Evolutionary conservation across 2,888 invertebrate species (phyloP).

Genomic region (Nemurella pictetii): DNA sequence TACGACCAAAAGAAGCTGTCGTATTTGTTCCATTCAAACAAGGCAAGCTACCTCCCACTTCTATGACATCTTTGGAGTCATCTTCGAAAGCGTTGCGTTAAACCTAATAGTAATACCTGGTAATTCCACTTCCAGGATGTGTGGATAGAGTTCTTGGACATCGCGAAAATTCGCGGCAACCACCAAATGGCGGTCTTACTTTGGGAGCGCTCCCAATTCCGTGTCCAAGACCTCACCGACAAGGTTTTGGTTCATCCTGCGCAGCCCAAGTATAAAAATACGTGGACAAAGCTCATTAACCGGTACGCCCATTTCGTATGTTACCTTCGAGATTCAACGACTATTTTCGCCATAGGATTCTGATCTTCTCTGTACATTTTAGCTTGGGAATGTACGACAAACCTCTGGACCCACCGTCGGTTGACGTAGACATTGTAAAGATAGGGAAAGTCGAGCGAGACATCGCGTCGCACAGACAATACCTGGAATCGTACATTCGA

Average conservation of each 20-base stretch:
- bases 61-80: not conserved
- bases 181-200: conserved; percentile 57
- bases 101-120: no score
- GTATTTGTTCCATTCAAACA: not conserved
- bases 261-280: conserved; percentile 14
- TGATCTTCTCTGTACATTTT: not conserved
- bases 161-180: conserved; percentile 58
- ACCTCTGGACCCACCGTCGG: not conserved
- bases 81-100: no score
- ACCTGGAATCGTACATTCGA: conserved; percentile 55
- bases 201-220: conserved; percentile 60
- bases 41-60: not conserved
- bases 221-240: conserved; percentile 44
- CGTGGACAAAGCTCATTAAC: conserved; percentile 23
- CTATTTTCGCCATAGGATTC: no score
- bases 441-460: not conserved
- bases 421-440: not conserved
- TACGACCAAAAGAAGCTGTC: conserved; percentile 67
- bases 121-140: no score
- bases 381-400: not conserved
- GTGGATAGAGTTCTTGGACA: conserved; percentile 70
- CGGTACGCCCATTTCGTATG: not conserved
- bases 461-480: conserved; percentile 52
- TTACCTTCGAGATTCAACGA: no score
- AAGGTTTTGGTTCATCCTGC: conserved; percentile 18